These are phyloP conservation scores for Tetranychus piercei DNA, from an alignment of 2,888 invertebrate species.

Conservation along the genomic window DNA sequence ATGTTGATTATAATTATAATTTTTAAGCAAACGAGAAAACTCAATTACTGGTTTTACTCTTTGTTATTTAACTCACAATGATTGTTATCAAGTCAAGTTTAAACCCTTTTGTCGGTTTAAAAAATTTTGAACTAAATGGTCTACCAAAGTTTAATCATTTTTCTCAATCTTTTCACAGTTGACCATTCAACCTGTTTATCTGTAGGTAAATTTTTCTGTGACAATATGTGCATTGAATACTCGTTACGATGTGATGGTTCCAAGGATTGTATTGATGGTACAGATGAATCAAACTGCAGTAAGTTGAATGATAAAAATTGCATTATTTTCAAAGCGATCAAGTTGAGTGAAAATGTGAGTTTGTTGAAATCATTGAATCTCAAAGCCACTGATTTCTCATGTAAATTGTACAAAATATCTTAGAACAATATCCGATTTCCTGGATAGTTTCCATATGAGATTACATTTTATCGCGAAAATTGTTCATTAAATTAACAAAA, in stretches of 20 bases:
- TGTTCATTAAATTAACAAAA: too few relatives aligned
- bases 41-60: neutral
- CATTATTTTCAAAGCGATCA: neutral
- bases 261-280: constrained; percentile 28
- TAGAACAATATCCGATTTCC: too few relatives aligned
- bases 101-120: too few relatives aligned
- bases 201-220: constrained; percentile 37
- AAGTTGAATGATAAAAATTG: constrained; percentile 17
- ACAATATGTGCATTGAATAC: constrained; percentile 42
- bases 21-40: neutral
- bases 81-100: too few relatives aligned
- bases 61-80: too few relatives aligned
- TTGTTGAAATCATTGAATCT: too few relatives aligned
- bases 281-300: constrained; percentile 28
- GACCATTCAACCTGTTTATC: constrained; percentile 24
- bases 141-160: neutral
- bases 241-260: constrained; percentile 31
- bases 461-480: too few relatives aligned
- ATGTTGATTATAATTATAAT: neutral
- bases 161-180: constrained; percentile 18
- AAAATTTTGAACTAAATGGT: too few relatives aligned
- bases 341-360: neutral
- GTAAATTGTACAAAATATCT: too few relatives aligned
- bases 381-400: too few relatives aligned
- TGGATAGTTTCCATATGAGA: too few relatives aligned